A percentile compares a stretch with the other conserved stretches of the same genome.
These are phyloP conservation scores for Hypanus sabinus DNA, from an alignment of 2,113 vertebrate genomes.

Conservation along the genomic window DNA sequence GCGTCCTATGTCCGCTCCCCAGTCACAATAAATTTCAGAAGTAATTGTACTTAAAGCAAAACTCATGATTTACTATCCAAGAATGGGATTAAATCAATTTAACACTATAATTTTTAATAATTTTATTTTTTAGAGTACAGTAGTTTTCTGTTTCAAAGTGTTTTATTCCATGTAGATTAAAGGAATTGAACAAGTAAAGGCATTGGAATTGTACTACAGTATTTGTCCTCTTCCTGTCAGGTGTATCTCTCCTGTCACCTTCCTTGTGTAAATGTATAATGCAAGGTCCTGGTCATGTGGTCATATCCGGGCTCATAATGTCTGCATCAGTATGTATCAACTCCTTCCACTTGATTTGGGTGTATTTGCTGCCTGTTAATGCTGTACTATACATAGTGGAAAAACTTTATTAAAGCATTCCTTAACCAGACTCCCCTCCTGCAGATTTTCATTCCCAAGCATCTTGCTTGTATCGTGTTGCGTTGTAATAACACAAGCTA, in stretches of 20 bases:
- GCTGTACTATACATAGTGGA: slow-evolving; percentile 20
- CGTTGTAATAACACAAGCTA: background rate
- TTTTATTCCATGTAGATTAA: background rate
- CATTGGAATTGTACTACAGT: background rate
- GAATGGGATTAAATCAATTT: background rate
- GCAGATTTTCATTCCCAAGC: background rate
- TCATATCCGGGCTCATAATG: background rate
- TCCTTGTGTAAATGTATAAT: slow-evolving; percentile 19
- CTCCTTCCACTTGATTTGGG: background rate
- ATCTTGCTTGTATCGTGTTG: background rate
- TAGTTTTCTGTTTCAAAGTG: background rate
- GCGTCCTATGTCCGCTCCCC: background rate
- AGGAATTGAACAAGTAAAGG: background rate
- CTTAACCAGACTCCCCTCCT: background rate
- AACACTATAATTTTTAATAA: background rate
- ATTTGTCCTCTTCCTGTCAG: background rate
- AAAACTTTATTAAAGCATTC: slow-evolving; percentile 31
- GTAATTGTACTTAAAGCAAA: background rate
- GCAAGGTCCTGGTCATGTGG: background rate
- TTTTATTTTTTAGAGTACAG: background rate
- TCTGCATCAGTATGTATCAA: background rate
- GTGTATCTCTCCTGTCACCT: background rate
- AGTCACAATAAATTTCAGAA: background rate
- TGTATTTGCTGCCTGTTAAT: slow-evolving; percentile 22
- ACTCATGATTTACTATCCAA: background rate